Conservation (phyloP, 2,113 vertebrate species). For the Syngnathoides biaculeatus region DNA sequence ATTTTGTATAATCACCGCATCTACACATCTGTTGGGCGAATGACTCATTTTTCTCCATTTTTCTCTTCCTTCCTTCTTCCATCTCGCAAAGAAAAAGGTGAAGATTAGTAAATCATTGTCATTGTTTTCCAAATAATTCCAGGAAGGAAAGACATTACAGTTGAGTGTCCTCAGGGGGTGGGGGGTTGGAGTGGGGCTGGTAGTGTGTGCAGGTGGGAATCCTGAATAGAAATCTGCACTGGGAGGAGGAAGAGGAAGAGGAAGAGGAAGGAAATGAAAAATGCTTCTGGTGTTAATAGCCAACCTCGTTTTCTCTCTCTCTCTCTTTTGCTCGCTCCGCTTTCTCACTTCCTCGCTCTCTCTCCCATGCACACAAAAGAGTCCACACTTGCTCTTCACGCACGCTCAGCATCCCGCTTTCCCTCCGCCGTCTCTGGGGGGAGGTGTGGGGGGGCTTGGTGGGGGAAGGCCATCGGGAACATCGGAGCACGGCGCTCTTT, state of each 20-base stretch:
- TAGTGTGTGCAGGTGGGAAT: slow-evolving; percentile 52
- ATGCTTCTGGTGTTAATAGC: slow-evolving; percentile 41
- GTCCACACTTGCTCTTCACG: slow-evolving; percentile 49
- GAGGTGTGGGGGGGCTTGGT: too few species aligned
- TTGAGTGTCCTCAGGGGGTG: slow-evolving; percentile 40
- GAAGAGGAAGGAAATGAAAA: slow-evolving; percentile 25
- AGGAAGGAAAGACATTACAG: slow-evolving; percentile 46
- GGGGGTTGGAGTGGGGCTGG: slow-evolving; percentile 30
- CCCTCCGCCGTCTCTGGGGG: slow-evolving; percentile 13
- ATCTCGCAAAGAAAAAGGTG: slow-evolving; percentile 9
- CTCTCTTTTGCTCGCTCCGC: slow-evolving; percentile 1
- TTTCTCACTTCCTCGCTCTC: neutral
- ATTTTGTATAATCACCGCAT: too few species aligned
- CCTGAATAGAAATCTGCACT: slow-evolving; percentile 44
- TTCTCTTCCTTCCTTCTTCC: neutral
- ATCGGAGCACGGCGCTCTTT: slow-evolving; percentile 60
- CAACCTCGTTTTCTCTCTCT: slow-evolving; percentile 31
- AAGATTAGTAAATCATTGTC: slow-evolving; percentile 28
- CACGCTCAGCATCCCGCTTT: slow-evolving; percentile 36
- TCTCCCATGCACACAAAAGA: slow-evolving; percentile 36
- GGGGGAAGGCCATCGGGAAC: slow-evolving; percentile 48
- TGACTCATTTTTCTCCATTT: neutral
- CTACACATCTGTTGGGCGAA: neutral
- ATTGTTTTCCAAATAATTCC: slow-evolving; percentile 39
- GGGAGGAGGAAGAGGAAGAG: slow-evolving; percentile 15